Base-by-base conservation (phyloP, 2,888 invertebrate species). In the Drosophila phalerata region DNA sequence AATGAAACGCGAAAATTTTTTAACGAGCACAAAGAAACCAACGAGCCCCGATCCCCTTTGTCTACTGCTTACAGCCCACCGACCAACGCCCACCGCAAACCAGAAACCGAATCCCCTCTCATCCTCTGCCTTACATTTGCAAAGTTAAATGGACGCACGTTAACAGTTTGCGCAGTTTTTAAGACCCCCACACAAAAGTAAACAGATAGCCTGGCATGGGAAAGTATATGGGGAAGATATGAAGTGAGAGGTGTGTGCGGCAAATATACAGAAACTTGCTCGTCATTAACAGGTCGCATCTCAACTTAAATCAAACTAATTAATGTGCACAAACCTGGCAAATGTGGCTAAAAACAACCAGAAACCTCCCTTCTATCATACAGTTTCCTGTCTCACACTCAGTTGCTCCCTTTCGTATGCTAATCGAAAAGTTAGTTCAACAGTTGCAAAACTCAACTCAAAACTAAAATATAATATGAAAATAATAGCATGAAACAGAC, bases 1-100 rank as follows among this genome's bases (percentile, higher is more conserved):
- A 86, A 84, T 84, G 85, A 84, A 84, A 86, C 79, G 81, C 81
- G 87, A 84, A 83, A 61, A 87, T 87, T 86, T 84, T 82, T 87
- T 87, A 84, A 84, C 84, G 70, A 84, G 84, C 84, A 87, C 87
- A 84, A 84, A 84, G 87, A 70, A 70, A 71, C 78, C 69, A 72
- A 57, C 81, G 65, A 65, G 45, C 28, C 61, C 55, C 63, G 53
- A 52, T 53, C 25, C 47, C n/a, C 19, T 13, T 40, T 28, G 10
- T 34, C 17, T 13, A n/a, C 30, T 19, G 63, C 22, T 45, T 28
- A 4, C 5, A 34, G 10, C 9, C 37, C 43, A 38, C 38, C 15
- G 42, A 51, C 30, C 17, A 51, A 17, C 25, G 63, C 22, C 48
- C 58, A 52, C 85, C 75, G 55, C 72, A 78, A 64, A 51, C 75